Conservation (phyloP, 1,140 invertebrate genomes). For the Ruditapes philippinarum region DNA sequence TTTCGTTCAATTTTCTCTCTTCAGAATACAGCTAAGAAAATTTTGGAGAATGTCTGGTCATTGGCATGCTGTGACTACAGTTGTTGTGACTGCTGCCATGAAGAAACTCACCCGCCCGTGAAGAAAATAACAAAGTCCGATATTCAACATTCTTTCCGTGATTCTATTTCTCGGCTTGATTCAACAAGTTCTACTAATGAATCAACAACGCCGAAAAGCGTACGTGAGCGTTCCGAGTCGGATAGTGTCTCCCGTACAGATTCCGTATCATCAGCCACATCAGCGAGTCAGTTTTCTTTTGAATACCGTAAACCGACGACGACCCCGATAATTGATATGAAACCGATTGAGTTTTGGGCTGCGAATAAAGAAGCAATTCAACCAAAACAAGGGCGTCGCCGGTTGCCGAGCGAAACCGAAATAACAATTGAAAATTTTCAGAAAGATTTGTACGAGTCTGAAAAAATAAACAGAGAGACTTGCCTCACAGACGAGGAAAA, state of each 20-base stretch:
- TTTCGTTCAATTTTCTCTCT: too few species aligned
- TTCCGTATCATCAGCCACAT: constrained; percentile 80
- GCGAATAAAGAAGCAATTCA: constrained; percentile 86
- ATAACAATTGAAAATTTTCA: constrained; percentile 85
- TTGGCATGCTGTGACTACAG: constrained; percentile 52
- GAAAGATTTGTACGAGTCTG: constrained; percentile 84
- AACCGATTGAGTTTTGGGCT: constrained; percentile 87
- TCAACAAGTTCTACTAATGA: constrained; percentile 80
- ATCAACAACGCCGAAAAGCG: constrained; percentile 69
- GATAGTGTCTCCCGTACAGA: constrained; percentile 79
- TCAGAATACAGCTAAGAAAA: constrained; percentile 64
- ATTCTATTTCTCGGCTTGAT: constrained; percentile 75
- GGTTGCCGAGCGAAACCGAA: constrained; percentile 84
- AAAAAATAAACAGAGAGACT: constrained; percentile 73
- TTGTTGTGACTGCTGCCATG: constrained; percentile 70
- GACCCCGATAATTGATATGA: constrained; percentile 87
- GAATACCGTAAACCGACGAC: constrained; percentile 78
- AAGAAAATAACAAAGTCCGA: constrained; percentile 74
- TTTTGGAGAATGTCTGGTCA: constrained; percentile 52
- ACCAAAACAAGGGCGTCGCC: constrained; percentile 80
- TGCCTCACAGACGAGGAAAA: constrained; percentile 85
- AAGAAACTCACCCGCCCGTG: constrained; percentile 49
- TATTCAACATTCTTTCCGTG: constrained; percentile 78
- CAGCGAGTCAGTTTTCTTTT: constrained; percentile 71
- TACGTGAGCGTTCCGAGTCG: constrained; percentile 78